Percentiles rank a stretch among this genome's conserved stretches.
Conservation (phyloP, 2,888 invertebrate species). For the Drosophila imparisetae region DNA sequence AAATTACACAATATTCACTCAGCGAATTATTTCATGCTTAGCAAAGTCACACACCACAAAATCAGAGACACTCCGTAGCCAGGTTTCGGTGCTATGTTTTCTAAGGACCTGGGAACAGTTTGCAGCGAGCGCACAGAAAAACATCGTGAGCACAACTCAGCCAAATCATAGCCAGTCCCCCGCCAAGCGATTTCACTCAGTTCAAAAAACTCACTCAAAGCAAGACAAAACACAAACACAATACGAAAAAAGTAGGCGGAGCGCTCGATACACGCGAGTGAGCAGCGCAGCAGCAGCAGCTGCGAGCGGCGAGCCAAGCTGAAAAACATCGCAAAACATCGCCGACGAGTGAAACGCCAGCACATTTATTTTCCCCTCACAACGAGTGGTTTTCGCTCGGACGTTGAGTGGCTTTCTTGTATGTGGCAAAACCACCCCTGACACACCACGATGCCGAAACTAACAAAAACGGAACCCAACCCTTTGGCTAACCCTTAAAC, state of each 20-base stretch:
- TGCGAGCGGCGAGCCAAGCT: constrained; percentile 20
- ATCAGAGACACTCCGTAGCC: constrained; percentile 33
- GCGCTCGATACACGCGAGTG: constrained; percentile 52
- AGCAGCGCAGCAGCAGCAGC: constrained; percentile 46
- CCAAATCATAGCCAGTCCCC: constrained; percentile 39
- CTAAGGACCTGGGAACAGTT: constrained; percentile 71
- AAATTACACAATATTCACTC: constrained; percentile 9
- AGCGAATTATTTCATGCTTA: constrained; percentile 11
- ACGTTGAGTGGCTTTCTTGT: constrained; percentile 12
- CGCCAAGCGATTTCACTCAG: constrained; percentile 37
- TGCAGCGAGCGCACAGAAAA: constrained; percentile 10
- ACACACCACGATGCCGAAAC: background rate
- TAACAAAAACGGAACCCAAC: constrained; percentile 50
- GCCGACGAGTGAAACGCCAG: constrained; percentile 62
- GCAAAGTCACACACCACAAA: constrained; percentile 44
- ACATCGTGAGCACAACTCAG: constrained; percentile 24
- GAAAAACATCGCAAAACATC: constrained; percentile 69
- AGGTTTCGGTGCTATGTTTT: constrained; percentile 41
- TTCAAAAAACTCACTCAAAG: constrained; percentile 49
- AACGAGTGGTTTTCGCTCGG: constrained; percentile 22
- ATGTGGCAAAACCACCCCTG: constrained; percentile 32
- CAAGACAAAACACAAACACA: constrained; percentile 32
- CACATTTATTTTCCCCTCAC: constrained; percentile 40
- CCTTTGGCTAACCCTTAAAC: constrained; percentile 72
- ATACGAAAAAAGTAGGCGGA: constrained; percentile 78